A percentile compares a stretch with the other conserved stretches of the same genome.
phyloP scores from a whole-genome alignment of 1,140 invertebrate species.

The Ostrea denselamellosa region DNA sequence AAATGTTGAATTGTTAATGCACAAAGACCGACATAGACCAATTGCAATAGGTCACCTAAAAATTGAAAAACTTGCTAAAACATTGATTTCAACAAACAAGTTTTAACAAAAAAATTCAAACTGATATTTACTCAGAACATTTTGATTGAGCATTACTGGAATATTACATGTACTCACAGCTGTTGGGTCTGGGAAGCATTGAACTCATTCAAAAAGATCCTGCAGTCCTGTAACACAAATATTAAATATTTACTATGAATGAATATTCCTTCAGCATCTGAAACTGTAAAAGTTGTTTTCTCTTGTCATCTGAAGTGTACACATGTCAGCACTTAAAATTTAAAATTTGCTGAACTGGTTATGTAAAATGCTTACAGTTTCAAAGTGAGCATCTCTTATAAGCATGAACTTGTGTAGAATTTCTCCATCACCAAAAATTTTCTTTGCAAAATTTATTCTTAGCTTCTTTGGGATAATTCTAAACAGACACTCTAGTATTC shows the following conservation, averaged over 20 bases:
- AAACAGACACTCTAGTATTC: slow-evolving; percentile 69
- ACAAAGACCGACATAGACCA: too few relatives aligned
- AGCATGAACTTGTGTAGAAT: slow-evolving; percentile 55
- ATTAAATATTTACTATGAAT: too few relatives aligned
- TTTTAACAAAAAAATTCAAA: too few relatives aligned
- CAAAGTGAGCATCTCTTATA: slow-evolving; percentile 73
- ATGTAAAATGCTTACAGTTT: slow-evolving; percentile 66
- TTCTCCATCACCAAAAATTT: slow-evolving; percentile 47
- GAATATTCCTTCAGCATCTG: background rate
- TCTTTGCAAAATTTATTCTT: slow-evolving; percentile 49
- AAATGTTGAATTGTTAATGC: too few relatives aligned
- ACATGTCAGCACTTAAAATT: background rate
- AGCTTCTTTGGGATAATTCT: slow-evolving; percentile 67
- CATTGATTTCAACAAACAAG: too few relatives aligned
- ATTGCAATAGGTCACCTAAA: too few relatives aligned
- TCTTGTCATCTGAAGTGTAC: background rate
- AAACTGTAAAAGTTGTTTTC: background rate
- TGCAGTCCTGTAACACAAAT: slow-evolving; percentile 58
- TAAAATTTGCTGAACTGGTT: too few relatives aligned
- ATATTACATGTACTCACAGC: background rate
- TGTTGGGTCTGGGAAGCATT: slow-evolving; percentile 41
- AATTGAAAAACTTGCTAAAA: too few relatives aligned
- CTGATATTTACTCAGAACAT: too few relatives aligned
- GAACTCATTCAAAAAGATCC: slow-evolving; percentile 65
- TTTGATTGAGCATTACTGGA: too few relatives aligned